Evolutionary conservation across 2,888 invertebrate genomes (phyloP), one percentile per base, ranked within the genome.

Genomic region (Latrodectus elegans): DNA sequence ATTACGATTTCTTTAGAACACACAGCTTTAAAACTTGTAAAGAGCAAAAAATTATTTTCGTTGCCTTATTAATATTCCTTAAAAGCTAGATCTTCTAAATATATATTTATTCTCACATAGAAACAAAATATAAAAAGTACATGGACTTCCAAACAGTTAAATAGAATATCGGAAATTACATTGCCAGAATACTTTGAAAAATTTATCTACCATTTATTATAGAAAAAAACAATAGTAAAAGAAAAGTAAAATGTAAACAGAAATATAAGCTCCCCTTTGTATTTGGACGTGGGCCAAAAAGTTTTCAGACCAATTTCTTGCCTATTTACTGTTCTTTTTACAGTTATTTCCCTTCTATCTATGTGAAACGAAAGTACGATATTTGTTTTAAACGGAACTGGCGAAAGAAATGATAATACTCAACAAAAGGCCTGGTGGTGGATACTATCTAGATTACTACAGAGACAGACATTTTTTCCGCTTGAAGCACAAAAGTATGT

Each of bases 301-400:
- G 68, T 82, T 82, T 81, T 82, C 82, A 49, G 55, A 75, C 74
- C 75, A 82, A 82, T 82, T 82, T 82, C 70, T 55, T 49, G 80
- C 71, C 80, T 72, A 72, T 80, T 80, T 80, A 72, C 80, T 65
- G 51, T 72, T 38, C 51, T 80, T 71, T 60, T 71, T 55, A 51
- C 49, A 71, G 22, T 15, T 72, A 49, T 70, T 68, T 68, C 26
- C 60, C 55, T 26, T 17, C 49, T 71, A 60, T 70, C 60, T 60
- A 60, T 60, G n/a, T 15, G n/a, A 60, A 60, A 60, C n/a, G 38
- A 38, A 38, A 15, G 60, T n/a, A 60, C n/a, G 60, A n/a, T 60
- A 60, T 60, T 60, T 60, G 60, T 60, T 60, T 60, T 60, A 60
- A 71, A 72, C 38, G 60, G 53, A 72, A 72, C 71, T 55, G 60